Conservation (phyloP, 2,888 invertebrate species). For the Busseola fusca region DNA sequence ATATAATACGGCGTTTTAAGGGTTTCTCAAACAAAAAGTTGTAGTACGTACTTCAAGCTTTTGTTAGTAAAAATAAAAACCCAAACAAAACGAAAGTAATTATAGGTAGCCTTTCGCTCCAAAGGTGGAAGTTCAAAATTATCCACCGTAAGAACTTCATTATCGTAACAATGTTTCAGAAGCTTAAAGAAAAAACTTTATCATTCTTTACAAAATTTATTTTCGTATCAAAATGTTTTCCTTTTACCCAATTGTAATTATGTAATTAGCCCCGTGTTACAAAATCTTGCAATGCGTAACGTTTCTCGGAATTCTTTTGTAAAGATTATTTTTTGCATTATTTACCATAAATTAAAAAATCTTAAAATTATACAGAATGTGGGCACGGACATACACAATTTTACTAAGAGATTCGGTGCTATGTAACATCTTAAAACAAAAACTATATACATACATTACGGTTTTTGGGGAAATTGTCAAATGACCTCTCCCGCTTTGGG, state of each 20-base stretch:
- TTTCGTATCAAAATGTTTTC: slow-evolving; percentile 35
- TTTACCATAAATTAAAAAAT: too few species aligned
- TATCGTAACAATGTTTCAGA: slow-evolving; percentile 39
- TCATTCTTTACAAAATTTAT: slow-evolving; percentile 38
- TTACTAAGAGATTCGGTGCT: too few species aligned
- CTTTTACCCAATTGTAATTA: slow-evolving; percentile 10
- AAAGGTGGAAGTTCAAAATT: slow-evolving; percentile 50
- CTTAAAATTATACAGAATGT: too few species aligned
- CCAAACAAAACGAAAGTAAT: slow-evolving; percentile 35
- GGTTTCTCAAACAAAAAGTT: slow-evolving; percentile 28
- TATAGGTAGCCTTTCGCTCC: slow-evolving; percentile 19
- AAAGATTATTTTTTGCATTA: not conserved
- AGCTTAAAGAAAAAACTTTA: slow-evolving; percentile 29
- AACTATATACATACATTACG: too few species aligned
- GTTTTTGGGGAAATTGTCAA: too few species aligned
- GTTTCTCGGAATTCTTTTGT: not conserved
- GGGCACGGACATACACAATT: too few species aligned
- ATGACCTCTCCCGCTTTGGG: too few species aligned
- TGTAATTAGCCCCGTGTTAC: slow-evolving; percentile 18
- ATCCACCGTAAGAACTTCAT: slow-evolving; percentile 50
- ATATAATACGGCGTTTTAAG: slow-evolving; percentile 27
- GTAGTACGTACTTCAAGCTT: slow-evolving; percentile 32
- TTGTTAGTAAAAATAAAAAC: slow-evolving; percentile 37
- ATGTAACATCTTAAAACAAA: too few species aligned
- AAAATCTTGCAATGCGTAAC: slow-evolving; percentile 1